These are phyloP conservation scores for Thermophis baileyi DNA, from an alignment of 2,113 vertebrate genomes.

Conservation along the genomic window DNA sequence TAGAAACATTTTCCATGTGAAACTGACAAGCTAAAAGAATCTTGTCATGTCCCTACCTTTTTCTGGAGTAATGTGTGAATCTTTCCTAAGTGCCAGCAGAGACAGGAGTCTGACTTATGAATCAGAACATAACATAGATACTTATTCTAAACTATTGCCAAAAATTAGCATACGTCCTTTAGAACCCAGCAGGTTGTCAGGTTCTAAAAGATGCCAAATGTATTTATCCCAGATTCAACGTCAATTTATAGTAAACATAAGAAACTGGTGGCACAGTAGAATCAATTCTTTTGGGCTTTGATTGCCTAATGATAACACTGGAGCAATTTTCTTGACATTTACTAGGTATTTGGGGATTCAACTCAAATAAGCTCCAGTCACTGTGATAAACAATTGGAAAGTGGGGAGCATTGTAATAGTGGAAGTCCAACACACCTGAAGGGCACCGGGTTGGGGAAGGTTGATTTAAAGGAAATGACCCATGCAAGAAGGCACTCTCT, in stretches of 20 bases:
- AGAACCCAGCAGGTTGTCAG: neutral
- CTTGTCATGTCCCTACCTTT: neutral
- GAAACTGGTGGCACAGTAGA: neutral
- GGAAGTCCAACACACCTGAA: neutral
- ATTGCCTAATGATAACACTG: neutral
- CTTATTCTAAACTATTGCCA: neutral
- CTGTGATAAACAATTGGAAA: neutral
- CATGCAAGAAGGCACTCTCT: neutral
- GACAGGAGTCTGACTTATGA: neutral
- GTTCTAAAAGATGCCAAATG: neutral
- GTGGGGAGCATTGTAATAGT: neutral
- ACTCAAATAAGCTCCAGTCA: neutral
- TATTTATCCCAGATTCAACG: neutral
- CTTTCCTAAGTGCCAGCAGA: neutral
- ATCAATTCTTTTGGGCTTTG: neutral
- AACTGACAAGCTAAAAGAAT: slow-evolving; percentile 17
- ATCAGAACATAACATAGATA: neutral
- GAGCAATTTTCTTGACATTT: neutral
- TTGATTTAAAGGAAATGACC: neutral
- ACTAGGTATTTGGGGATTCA: neutral
- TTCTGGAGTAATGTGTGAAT: slow-evolving; percentile 15
- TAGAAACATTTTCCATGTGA: neutral
- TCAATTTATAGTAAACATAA: neutral
- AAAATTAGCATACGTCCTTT: neutral
- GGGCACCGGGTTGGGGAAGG: neutral